Percentiles rank a stretch among this genome's conserved stretches.
Conservation (phyloP, 2,113 vertebrate species). For the Zosterops borbonicus region DNA sequence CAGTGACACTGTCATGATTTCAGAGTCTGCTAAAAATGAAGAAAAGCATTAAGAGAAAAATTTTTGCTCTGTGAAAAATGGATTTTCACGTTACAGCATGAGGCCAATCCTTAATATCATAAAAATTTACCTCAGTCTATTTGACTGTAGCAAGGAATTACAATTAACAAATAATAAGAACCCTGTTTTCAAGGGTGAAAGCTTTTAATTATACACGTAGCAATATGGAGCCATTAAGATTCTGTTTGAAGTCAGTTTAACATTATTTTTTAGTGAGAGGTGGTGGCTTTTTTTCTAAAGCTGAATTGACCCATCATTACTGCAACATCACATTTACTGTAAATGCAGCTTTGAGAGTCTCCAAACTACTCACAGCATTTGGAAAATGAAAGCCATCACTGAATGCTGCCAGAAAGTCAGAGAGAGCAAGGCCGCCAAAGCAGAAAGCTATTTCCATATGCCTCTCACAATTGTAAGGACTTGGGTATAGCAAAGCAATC, state of each 20-base stretch:
- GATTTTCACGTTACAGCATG: not conserved
- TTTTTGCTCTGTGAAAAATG: not conserved
- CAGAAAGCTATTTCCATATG: not conserved
- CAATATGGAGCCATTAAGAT: slow-evolving; percentile 11
- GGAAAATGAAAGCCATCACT: slow-evolving; percentile 39
- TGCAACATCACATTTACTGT: slow-evolving; percentile 40
- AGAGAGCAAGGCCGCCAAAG: not conserved
- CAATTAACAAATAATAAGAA: not conserved
- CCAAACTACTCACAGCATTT: slow-evolving; percentile 19
- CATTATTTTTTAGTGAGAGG: slow-evolving; percentile 6
- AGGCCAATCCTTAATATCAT: not conserved
- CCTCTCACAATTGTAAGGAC: not conserved
- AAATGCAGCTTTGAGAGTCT: slow-evolving; percentile 45
- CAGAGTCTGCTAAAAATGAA: not conserved
- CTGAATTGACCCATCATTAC: slow-evolving; percentile 56
- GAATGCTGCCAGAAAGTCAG: slow-evolving; percentile 18
- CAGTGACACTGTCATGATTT: not conserved
- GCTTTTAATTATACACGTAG: slow-evolving; percentile 51
- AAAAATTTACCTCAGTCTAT: slow-evolving; percentile 33
- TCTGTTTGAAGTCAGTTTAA: slow-evolving; percentile 22
- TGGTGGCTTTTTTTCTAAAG: not conserved
- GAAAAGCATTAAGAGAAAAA: not conserved
- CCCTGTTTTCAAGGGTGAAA: slow-evolving; percentile 42
- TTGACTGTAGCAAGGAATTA: slow-evolving; percentile 41
- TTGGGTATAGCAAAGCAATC: not conserved